Evolutionary conservation across 2,113 vertebrate species (phyloP), one percentile per base, ranked within the genome.

Genomic region (Brachirus orientalis): DNA sequence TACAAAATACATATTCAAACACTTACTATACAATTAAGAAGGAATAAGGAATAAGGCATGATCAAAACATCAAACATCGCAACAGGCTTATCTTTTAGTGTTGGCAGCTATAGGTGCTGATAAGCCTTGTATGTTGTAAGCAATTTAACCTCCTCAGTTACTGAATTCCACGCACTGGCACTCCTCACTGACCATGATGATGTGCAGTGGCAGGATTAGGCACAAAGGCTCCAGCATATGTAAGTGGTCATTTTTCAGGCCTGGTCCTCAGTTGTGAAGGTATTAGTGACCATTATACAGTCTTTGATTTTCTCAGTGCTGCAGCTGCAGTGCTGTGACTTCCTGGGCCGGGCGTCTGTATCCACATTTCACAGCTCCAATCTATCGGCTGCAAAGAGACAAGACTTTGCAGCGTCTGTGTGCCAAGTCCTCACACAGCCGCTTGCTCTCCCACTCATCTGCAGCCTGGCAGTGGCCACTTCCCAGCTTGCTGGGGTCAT

Each of bases 371-470:
- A 74, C 71, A 74, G 76, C 75, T 77, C 69, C 63, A 57, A 74
- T 16, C 69, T 74, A 79, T 75, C 81, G 86, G 84, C 86, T 84
- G 82, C 85, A 80, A 72, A 63, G 79, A 84, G 69, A 80, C 80
- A 57, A 79, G 86, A 47, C 79, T 67, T 74, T 47, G 78, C 68
- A 58, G 79, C 22, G 40, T 73, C 54, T 53, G 72, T 85, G 74
- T 86, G 85, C 84, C 87, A 88, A 86, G 84, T 88, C 75, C 69
- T 76, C 73, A 43, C 80, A 70, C 74, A 73, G 13, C 62, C 85
- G 53, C 82, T 77, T 57, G 77, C 74, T 75, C 74, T 74, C 65
- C 63, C 85, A 76, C 84, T 89, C 82, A 75, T 86, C 89, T 77
- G 83, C 80, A 86, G 83, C 78, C 85, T 79, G 76, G 73, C 81